Base-by-base conservation (phyloP, 2,888 invertebrate species). In the Caenorhabditis sp. region DNA sequence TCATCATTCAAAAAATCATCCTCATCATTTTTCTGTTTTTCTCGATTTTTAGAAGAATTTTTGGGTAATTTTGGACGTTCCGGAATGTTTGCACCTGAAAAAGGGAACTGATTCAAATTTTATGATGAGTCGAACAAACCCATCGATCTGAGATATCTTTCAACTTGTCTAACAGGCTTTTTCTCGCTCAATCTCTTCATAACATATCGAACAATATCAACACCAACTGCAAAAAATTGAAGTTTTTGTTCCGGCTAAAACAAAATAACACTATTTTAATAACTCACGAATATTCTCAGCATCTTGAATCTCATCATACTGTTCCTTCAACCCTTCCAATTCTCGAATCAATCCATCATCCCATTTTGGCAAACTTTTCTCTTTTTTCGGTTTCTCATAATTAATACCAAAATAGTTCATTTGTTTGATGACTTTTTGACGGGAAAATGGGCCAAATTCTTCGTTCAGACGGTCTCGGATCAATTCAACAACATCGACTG, bases 381-480 rank as follows among this genome's bases (percentile, higher is more conserved):
- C 62, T 26, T 73, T 73, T 50, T 61, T 72, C 53, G 70, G 77
- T 49, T 76, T 81, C 61, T 78, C 74, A 53, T 79, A 81, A 0
- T 55, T 51, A 14, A 78, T 51, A 36, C 75, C 81, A 31, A 63
- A 57, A 61, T 78, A 77, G 12, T 74, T 69, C 55, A 82, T 51
- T 53, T 79, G 76, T 59, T 81, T 82, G 66, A 81, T 70, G 26
- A 82, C 73, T 69, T 76, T 78, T 36, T 62, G 73, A 21, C 81
- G 31, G 14, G 76, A 70, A 19, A 74, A 53, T n/a, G 58, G 51
- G 12, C 79, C 82, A 53, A 69, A 43, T 3, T 58, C 67, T 26
- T 77, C 74, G 21, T 58, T 36, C 37, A 81, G 58, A 24, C 67
- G 60, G 31, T 73, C 65, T 19, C 57, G 60, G 0, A 81, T 49